phyloP scores from a whole-genome alignment of 2,113 vertebrate species.

The Callorhinus ursinus region DNA sequence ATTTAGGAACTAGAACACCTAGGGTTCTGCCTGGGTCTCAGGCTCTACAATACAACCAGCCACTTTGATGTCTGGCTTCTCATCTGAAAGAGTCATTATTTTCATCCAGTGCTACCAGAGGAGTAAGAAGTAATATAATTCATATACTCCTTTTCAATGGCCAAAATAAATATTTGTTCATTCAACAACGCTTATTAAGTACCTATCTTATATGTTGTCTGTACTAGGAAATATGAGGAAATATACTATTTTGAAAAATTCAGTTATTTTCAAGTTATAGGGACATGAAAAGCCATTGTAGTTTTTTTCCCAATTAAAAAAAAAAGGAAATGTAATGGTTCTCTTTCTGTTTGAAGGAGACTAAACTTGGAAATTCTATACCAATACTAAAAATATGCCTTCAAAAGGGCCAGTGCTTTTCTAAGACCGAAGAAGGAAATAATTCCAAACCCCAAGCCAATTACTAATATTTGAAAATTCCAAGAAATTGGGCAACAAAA shows the following conservation, averaged over 20 bases:
- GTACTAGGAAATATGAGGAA: neutral
- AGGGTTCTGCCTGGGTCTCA: neutral
- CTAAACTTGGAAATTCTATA: neutral
- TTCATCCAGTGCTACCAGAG: neutral
- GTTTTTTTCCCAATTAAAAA: neutral
- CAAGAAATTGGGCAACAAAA: neutral
- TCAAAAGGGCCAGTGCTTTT: neutral
- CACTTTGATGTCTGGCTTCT: neutral
- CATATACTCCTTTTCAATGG: neutral
- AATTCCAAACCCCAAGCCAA: neutral
- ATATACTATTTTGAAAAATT: neutral
- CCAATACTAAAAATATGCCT: neutral
- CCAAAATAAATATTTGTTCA: slow-evolving; percentile 8
- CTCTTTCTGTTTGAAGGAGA: neutral
- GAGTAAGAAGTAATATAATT: neutral
- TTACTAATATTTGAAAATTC: slow-evolving; percentile 1
- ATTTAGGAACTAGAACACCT: neutral
- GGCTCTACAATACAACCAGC: neutral
- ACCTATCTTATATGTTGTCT: neutral
- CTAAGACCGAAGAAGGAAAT: neutral
- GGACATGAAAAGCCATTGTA: neutral
- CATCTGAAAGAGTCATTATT: neutral
- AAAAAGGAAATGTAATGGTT: neutral
- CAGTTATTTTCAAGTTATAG: slow-evolving; percentile 3
- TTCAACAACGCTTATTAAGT: neutral